Conservation (phyloP, 2,113 vertebrate genomes). For the Lanius ludovicianus region DNA sequence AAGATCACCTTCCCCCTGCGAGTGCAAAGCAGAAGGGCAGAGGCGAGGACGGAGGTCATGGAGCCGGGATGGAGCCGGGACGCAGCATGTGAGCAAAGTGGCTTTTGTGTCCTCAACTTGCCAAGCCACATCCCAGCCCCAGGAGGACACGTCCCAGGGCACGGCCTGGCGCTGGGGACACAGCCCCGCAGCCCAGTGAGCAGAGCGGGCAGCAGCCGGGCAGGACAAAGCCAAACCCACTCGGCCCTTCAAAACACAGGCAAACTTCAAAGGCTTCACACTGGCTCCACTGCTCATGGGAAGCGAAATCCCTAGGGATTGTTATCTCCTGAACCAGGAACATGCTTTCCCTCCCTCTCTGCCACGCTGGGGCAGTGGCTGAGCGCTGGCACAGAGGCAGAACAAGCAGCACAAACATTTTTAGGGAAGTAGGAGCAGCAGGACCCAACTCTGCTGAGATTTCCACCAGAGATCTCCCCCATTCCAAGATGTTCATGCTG, state of each 20-base stretch:
- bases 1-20: not conserved
- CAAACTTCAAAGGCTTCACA: not conserved
- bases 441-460: not conserved
- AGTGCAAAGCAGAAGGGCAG: not conserved
- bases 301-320: not conserved
- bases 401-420: not conserved
- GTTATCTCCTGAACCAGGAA: not conserved
- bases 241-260: fast-evolving
- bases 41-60: not conserved
- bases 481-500: not conserved
- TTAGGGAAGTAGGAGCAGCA: not conserved
- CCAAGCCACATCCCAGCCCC: not conserved
- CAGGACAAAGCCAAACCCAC: not conserved
- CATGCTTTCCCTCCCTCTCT: not conserved
- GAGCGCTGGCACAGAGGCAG: fast-evolving
- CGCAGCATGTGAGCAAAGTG: not conserved
- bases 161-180: fast-evolving
- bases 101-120: not conserved
- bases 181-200: not conserved
- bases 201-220: not conserved
- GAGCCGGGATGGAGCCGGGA: fast-evolving
- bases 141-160: not conserved
- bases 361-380: not conserved
- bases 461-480: not conserved
- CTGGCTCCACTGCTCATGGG: not conserved